Conservation (phyloP, 2,797 vertebrate species). For the Chanos chanos region DNA sequence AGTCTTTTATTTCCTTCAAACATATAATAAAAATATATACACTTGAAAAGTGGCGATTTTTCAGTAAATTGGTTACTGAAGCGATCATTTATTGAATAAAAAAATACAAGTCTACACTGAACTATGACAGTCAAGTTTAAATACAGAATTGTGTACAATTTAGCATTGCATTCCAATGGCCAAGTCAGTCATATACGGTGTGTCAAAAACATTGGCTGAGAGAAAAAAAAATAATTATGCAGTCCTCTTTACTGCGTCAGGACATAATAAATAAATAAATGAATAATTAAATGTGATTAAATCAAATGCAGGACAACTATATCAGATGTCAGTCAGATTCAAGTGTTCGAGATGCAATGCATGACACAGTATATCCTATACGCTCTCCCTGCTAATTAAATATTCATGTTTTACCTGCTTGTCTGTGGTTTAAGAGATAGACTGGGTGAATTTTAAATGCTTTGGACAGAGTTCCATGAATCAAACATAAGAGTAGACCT, state of each 20-base stretch:
- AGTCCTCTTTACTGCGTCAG: too few relatives aligned
- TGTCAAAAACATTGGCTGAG: too few relatives aligned
- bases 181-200: too few relatives aligned
- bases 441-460: conserved; percentile 72
- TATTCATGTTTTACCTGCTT: conserved; percentile 81
- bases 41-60: too few relatives aligned
- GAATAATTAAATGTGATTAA: not conserved
- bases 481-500: conserved; percentile 76
- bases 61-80: not conserved
- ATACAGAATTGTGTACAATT: too few relatives aligned
- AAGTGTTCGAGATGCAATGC: conserved; percentile 75
- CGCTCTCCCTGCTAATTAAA: conserved; percentile 76
- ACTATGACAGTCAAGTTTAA: not conserved
- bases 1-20: too few relatives aligned
- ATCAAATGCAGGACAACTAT: not conserved
- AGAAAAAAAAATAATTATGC: too few relatives aligned
- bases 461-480: conserved; percentile 75
- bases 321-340: conserved; percentile 18
- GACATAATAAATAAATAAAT: too few relatives aligned
- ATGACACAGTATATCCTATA: conserved; percentile 67
- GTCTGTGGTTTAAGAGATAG: conserved; percentile 77
- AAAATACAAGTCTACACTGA: not conserved
- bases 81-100: not conserved
- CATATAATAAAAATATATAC: too few relatives aligned
- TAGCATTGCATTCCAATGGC: too few relatives aligned